phyloP scores from a whole-genome alignment of 2,888 invertebrate species.

The Parnassius glacialis region DNA sequence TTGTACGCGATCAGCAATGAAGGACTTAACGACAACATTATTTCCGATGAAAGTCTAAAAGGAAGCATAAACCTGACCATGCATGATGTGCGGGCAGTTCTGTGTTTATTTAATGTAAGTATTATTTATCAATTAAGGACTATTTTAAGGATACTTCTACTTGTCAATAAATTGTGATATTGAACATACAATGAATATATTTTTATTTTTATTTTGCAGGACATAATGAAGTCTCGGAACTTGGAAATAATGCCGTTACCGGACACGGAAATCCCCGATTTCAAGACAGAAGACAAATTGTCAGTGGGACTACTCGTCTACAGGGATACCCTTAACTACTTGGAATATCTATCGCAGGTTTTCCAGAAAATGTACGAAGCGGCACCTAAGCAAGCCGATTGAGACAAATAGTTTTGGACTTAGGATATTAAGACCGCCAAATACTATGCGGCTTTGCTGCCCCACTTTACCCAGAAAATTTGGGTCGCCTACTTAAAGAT shows the following conservation, averaged over 20 bases:
- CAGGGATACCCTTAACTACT: constrained; percentile 65
- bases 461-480: constrained; percentile 26
- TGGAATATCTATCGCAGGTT: constrained; percentile 62
- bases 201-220: constrained; percentile 48
- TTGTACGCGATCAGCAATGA: constrained; percentile 85
- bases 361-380: constrained; percentile 56
- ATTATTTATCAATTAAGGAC: constrained; percentile 20
- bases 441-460: constrained; percentile 32
- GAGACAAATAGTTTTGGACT: constrained; percentile 36
- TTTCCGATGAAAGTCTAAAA: constrained; percentile 48
- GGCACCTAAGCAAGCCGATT: constrained; percentile 38
- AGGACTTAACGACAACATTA: constrained; percentile 62
- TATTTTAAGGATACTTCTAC: not conserved
- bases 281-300: constrained; percentile 44
- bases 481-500: constrained; percentile 37
- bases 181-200: not conserved
- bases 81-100: constrained; percentile 81
- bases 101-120: constrained; percentile 85
- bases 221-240: constrained; percentile 59
- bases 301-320: constrained; percentile 53
- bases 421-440: constrained; percentile 38
- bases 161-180: not conserved
- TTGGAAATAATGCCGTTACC: constrained; percentile 51
- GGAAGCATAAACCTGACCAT: constrained; percentile 81
- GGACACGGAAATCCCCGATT: constrained; percentile 55